Percentiles rank a stretch among this genome's conserved stretches.
These are phyloP conservation scores for Phania funesta DNA, from an alignment of 2,888 invertebrate species.

Conservation along the genomic window DNA sequence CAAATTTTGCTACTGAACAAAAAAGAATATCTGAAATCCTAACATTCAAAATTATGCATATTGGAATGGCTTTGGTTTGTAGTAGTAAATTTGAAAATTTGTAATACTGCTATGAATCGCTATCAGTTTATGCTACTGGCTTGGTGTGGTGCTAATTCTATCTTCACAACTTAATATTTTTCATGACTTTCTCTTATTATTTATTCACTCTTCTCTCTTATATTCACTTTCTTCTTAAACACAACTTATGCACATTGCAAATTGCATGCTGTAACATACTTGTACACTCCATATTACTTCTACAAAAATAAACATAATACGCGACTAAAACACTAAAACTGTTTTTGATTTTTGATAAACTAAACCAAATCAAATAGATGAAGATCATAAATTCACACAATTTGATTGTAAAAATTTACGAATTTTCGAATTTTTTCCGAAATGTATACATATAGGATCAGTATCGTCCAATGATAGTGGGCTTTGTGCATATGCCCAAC, in stretches of 20 bases:
- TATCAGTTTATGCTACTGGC: constrained; percentile 35
- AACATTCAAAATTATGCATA: constrained; percentile 58
- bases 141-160: constrained; percentile 63
- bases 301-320: constrained; percentile 4
- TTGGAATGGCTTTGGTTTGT: constrained; percentile 65
- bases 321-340: constrained; percentile 34
- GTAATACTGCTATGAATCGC: constrained; percentile 49
- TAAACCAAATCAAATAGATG: constrained; percentile 31
- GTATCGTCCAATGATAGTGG: constrained; percentile 96
- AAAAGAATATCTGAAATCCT: constrained; percentile 20
- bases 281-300: background rate
- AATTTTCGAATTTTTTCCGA: constrained; percentile 47
- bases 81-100: constrained; percentile 36
- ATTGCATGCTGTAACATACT: constrained; percentile 34
- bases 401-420: constrained; percentile 51
- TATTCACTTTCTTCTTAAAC: constrained; percentile 22
- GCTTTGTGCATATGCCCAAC: constrained; percentile 88
- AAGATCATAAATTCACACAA: constrained; percentile 30
- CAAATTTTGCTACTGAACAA: background rate
- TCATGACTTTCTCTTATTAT: constrained; percentile 38
- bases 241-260: constrained; percentile 44
- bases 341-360: constrained; percentile 8
- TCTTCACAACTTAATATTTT: constrained; percentile 42
- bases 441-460: constrained; percentile 80
- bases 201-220: constrained; percentile 28